Conservation (phyloP, 1,140 invertebrate species). For the Danaus plexippus region DNA sequence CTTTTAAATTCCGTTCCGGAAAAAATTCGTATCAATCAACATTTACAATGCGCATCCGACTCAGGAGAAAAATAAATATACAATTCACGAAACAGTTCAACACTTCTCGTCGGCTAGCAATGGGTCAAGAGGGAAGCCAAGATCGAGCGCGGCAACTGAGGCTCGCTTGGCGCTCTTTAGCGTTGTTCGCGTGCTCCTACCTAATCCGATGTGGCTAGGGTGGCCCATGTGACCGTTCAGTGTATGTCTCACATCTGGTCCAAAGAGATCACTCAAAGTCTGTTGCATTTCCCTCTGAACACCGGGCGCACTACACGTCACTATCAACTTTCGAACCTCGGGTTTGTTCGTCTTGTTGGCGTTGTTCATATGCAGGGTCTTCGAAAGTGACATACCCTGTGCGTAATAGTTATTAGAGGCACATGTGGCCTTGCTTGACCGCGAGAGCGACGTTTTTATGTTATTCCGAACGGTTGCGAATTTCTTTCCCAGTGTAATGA, state of each 20-base stretch:
- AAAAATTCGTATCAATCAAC: slow-evolving; percentile 52
- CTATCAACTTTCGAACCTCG: slow-evolving; percentile 63
- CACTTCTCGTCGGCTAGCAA: slow-evolving; percentile 68
- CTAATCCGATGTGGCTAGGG: slow-evolving; percentile 16
- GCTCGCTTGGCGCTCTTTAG: slow-evolving; percentile 44
- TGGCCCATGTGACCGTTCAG: slow-evolving; percentile 48
- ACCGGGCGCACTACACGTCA: slow-evolving; percentile 50
- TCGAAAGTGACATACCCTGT: slow-evolving; percentile 50
- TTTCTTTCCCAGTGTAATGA: slow-evolving; percentile 54
- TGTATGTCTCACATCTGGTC: slow-evolving; percentile 34
- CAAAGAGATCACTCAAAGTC: slow-evolving; percentile 49
- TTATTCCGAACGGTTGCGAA: slow-evolving; percentile 64
- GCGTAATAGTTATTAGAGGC: slow-evolving; percentile 46
- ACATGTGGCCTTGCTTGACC: slow-evolving; percentile 40
- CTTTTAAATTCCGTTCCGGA: slow-evolving; percentile 45
- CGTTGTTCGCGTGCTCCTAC: slow-evolving; percentile 25
- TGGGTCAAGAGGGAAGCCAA: slow-evolving; percentile 62
- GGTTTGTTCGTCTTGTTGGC: slow-evolving; percentile 56
- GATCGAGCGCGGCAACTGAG: slow-evolving; percentile 45
- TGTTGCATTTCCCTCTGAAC: slow-evolving; percentile 42
- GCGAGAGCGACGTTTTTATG: slow-evolving; percentile 56
- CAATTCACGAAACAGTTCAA: slow-evolving; percentile 54
- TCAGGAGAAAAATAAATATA: slow-evolving; percentile 71
- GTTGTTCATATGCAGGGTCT: slow-evolving; percentile 56
- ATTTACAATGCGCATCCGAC: slow-evolving; percentile 50